Evolutionary conservation across 1,140 invertebrate species (phyloP).

Genomic region (Penaeus indicus): DNA sequence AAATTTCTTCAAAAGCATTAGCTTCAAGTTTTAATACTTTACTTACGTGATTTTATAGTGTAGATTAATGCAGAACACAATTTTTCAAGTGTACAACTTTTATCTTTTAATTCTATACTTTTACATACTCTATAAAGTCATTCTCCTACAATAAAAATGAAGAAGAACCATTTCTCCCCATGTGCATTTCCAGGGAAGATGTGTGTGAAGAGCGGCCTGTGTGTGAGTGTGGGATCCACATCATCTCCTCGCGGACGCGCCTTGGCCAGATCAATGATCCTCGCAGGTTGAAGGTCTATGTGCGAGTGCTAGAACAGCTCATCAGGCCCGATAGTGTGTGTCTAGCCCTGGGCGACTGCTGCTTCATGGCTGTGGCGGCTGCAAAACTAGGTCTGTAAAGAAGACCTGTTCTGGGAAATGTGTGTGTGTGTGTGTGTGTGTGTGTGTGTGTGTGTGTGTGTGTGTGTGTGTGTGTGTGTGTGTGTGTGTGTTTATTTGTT

Average conservation of each 20-base stretch:
- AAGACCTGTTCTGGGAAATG: background rate
- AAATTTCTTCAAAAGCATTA: too few species aligned
- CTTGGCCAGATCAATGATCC: conserved; percentile 90
- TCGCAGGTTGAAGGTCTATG: conserved; percentile 78
- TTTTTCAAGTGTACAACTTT: too few species aligned
- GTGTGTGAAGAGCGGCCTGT: conserved; percentile 73
- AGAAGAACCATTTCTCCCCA: conserved; percentile 3
- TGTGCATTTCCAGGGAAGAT: conserved; percentile 37
- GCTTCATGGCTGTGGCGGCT: conserved; percentile 81
- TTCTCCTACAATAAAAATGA: background rate
- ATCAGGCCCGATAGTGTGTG: conserved; percentile 73
- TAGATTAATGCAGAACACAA: too few species aligned
- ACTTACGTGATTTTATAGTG: too few species aligned
- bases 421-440: too few species aligned
- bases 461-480: too few species aligned
- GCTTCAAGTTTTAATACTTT: too few species aligned
- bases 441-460: too few species aligned
- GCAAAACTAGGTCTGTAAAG: conserved; percentile 81
- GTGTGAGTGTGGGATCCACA: conserved; percentile 85
- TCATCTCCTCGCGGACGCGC: conserved; percentile 82
- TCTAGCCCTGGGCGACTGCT: conserved; percentile 85
- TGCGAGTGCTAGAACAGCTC: conserved; percentile 76
- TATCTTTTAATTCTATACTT: too few species aligned
- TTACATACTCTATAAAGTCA: too few species aligned
- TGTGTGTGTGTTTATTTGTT: too few species aligned